Base-by-base conservation (phyloP, 2,888 invertebrate species). In the Athalia cordata region DNA sequence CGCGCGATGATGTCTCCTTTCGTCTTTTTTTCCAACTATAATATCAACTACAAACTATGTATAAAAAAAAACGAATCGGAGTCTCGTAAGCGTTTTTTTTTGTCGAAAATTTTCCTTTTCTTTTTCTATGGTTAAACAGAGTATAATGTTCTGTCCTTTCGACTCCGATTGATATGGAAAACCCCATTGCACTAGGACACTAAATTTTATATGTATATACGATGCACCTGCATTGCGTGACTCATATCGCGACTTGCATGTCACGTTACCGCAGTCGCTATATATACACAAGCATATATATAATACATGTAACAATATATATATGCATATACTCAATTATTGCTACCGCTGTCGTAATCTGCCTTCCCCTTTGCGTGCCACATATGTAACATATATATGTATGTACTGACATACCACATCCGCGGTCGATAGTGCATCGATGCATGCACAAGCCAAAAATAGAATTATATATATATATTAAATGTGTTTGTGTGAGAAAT, bases 221-320 rank as follows among this genome's bases (percentile, higher is more conserved):
- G 84, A 84, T 86, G 82, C 82, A 82, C 83, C 82, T 83, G 84
- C 80, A 84, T 87, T 83, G 86, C 86, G 86, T 86, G 86, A 83
- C 80, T 80, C 77, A 68, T 68, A 52, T 8, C 55, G 50, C 29
- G 9, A 29, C 29, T 5, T 43, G 11, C 29, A 29, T 62, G 29
- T 5, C 47, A 15, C 15, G 29, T 68, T 52, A 55, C 55, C n/a
- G 55, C 55, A 55, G 3, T 9, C 7, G 4, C 55, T 55, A 55
- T 55, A 11, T 55, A 55, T n/a, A 52, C 52, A 3, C 11, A 52
- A 11, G 52, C 11, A 52, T 3, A 52, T 52, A 52, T 52, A 52
- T 52, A 52, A 52, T 52, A 52, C 52, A 52, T 52, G 11, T 52
- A 52, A 8, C 11, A 8, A 52, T 52, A 52, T 52, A 52, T 52